Conservation (phyloP, 2,888 invertebrate species). For the Volucella inanis region DNA sequence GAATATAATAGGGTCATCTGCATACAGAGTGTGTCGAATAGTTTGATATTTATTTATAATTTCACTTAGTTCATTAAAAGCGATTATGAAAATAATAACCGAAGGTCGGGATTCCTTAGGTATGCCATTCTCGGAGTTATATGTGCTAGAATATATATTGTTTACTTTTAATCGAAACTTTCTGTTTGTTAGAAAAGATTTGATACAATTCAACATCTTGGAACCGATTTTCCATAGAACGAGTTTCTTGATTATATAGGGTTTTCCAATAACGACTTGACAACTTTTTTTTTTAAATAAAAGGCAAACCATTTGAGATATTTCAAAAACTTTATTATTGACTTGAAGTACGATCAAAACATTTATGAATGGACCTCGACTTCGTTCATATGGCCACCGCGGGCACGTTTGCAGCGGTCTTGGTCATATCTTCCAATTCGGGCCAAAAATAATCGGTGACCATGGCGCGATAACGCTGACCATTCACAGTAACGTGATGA, state of each 20-base stretch:
- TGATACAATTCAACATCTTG: constrained; percentile 36
- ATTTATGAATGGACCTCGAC: too few relatives aligned
- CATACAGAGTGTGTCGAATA: constrained; percentile 10
- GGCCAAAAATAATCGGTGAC: too few relatives aligned
- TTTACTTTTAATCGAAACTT: constrained; percentile 43
- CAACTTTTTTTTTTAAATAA: too few relatives aligned
- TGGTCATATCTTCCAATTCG: too few relatives aligned
- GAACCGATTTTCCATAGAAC: constrained; percentile 27
- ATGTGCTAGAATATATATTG: constrained; percentile 4
- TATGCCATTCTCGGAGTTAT: constrained; percentile 6
- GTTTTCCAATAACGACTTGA: too few relatives aligned
- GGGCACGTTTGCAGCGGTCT: too few relatives aligned
- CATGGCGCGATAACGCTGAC: too few relatives aligned
- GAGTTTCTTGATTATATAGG: constrained; percentile 14
- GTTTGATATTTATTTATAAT: constrained; percentile 15
- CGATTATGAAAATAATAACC: constrained; percentile 52
- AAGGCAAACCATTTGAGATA: too few relatives aligned
- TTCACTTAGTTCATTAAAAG: constrained; percentile 52
- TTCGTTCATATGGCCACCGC: too few relatives aligned
- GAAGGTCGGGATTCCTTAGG: constrained; percentile 50
- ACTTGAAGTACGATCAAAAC: too few relatives aligned
- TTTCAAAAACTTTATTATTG: too few relatives aligned
- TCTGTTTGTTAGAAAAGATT: constrained; percentile 46
- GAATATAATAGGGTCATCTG: constrained; percentile 12
- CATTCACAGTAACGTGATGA: too few relatives aligned